phyloP scores from a whole-genome alignment of 2,113 vertebrate species.

The Urocitellus parryii region DNA sequence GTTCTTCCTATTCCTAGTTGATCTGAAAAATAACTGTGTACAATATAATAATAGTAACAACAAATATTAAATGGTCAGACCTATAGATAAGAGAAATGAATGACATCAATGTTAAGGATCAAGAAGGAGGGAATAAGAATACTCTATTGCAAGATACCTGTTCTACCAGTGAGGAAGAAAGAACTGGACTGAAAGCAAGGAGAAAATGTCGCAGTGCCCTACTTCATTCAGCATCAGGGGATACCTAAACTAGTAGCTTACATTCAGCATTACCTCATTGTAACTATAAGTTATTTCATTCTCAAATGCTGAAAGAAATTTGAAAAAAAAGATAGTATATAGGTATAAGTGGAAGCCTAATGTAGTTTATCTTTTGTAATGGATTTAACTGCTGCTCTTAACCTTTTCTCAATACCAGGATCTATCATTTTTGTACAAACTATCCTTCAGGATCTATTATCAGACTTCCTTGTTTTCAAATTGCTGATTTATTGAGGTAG shows the following conservation, averaged over 20 bases:
- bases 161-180: neutral
- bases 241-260: neutral
- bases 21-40: neutral
- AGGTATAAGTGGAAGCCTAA: neutral
- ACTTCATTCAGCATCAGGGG: neutral
- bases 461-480: neutral
- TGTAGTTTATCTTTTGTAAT: slow-evolving; percentile 23
- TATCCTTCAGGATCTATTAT: neutral
- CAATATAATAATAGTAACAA: neutral
- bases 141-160: neutral
- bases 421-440: neutral
- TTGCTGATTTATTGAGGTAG: neutral
- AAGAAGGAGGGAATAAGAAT: neutral
- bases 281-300: slow-evolving; percentile 10
- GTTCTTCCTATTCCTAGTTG: neutral
- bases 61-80: neutral
- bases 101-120: neutral
- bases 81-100: neutral
- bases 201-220: neutral
- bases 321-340: neutral
- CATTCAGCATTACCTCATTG: neutral
- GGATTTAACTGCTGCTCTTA: neutral
- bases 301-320: neutral
- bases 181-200: neutral
- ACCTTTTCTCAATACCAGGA: neutral